phyloP scores from a whole-genome alignment of 2,888 invertebrate species.

The Abscondita cerata region DNA sequence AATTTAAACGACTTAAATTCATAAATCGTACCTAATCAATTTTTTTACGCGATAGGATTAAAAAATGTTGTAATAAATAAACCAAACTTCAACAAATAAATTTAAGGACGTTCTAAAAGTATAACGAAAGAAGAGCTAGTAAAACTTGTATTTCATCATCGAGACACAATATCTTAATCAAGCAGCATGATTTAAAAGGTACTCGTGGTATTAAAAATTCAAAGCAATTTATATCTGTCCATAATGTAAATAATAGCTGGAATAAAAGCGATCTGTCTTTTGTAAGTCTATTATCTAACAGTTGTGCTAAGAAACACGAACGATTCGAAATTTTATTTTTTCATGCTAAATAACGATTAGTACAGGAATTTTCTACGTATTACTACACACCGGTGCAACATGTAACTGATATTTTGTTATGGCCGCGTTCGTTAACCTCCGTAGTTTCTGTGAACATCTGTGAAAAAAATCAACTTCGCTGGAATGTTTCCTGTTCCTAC shows the following conservation, averaged over 20 bases:
- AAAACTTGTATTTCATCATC: constrained; percentile 23
- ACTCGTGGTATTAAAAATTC: constrained; percentile 30
- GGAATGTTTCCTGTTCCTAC: neutral
- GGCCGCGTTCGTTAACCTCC: constrained; percentile 1
- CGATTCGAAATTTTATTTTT: neutral
- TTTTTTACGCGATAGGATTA: neutral
- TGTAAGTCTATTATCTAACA: neutral
- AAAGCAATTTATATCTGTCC: constrained; percentile 31
- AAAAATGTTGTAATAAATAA: constrained; percentile 10
- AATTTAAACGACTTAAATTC: too few relatives aligned
- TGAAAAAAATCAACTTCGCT: neutral
- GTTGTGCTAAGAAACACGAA: neutral
- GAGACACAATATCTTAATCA: constrained; percentile 28
- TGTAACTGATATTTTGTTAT: constrained; percentile 1
- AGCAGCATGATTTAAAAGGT: constrained; percentile 29
- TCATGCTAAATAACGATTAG: too few relatives aligned
- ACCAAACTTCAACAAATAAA: constrained; percentile 8
- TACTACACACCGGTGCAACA: too few relatives aligned
- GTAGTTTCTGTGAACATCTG: neutral
- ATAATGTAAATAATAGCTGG: constrained; percentile 28
- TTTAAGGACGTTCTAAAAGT: constrained; percentile 12
- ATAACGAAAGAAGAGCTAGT: constrained; percentile 20
- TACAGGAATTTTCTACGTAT: too few relatives aligned
- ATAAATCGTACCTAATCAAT: too few relatives aligned
- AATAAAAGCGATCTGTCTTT: constrained; percentile 25